Evolutionary conservation across 2,888 invertebrate species (phyloP).

Genomic region (Lithodes maja): DNA sequence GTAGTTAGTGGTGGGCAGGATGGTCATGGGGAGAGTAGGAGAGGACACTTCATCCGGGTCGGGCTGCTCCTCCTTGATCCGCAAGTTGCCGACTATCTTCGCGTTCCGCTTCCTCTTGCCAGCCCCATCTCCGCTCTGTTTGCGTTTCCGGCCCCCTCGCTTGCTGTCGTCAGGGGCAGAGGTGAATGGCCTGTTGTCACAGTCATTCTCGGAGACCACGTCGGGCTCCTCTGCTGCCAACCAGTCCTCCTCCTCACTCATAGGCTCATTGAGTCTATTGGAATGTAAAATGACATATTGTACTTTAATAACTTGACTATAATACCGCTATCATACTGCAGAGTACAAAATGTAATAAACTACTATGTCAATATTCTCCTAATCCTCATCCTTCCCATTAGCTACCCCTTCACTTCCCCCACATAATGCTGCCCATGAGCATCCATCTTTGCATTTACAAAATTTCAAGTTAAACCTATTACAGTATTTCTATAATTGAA

Average conservation of each 20-base stretch:
- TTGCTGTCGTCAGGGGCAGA: neutral
- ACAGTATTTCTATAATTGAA: too few relatives aligned
- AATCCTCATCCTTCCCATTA: too few relatives aligned
- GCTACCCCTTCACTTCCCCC: too few relatives aligned
- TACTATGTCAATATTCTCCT: too few relatives aligned
- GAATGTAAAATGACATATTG: too few relatives aligned
- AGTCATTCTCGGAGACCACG: neutral
- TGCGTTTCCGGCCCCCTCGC: neutral
- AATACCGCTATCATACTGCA: too few relatives aligned
- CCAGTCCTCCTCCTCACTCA: conserved; percentile 13
- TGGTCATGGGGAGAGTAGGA: neutral
- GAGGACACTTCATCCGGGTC: neutral
- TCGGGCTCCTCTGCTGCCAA: neutral
- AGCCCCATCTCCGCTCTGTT: neutral
- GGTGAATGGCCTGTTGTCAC: neutral
- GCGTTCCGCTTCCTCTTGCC: neutral
- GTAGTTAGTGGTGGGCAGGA: neutral
- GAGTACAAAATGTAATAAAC: too few relatives aligned
- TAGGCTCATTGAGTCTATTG: neutral
- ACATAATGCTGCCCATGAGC: too few relatives aligned
- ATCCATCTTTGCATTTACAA: too few relatives aligned
- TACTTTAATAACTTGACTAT: too few relatives aligned
- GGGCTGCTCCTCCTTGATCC: neutral
- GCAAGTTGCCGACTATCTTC: neutral
- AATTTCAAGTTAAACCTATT: too few relatives aligned